Percentiles rank a stretch among this genome's conserved stretches.
Conservation (phyloP, 2,888 invertebrate species). For the Aricia artaxerxes region DNA sequence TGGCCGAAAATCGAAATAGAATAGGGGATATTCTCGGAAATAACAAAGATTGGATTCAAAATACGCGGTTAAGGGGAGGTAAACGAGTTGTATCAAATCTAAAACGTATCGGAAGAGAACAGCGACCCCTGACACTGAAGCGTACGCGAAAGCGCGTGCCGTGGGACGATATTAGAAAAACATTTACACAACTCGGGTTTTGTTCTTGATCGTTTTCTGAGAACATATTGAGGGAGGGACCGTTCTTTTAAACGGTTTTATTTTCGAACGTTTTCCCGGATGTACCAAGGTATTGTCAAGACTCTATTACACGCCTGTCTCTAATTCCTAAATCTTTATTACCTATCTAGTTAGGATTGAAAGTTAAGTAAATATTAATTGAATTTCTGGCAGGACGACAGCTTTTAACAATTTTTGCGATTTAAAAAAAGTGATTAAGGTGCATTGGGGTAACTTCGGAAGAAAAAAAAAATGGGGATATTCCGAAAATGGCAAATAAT, state of each 20-base stretch:
- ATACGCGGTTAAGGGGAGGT: conserved; percentile 15
- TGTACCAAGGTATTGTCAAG: neutral
- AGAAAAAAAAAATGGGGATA: too few species aligned
- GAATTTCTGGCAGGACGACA: too few species aligned
- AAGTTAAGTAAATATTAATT: too few species aligned
- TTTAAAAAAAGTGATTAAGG: too few species aligned
- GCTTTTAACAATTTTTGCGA: too few species aligned
- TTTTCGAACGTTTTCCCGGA: neutral
- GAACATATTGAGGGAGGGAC: neutral
- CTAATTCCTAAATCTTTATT: too few species aligned
- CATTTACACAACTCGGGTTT: conserved; percentile 10
- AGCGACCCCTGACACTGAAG: conserved; percentile 26
- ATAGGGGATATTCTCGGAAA: neutral
- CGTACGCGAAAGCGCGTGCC: neutral
- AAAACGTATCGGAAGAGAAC: conserved; percentile 12
- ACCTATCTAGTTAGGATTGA: too few species aligned
- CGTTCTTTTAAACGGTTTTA: neutral
- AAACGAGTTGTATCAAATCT: conserved; percentile 25
- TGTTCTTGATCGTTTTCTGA: conserved; percentile 10
- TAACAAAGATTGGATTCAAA: conserved; percentile 1
- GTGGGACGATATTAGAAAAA: conserved; percentile 5
- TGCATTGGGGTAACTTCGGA: too few species aligned
- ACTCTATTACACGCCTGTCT: neutral
- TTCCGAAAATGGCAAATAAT: too few species aligned
- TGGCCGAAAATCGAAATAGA: neutral